These are phyloP conservation scores for Blennius ocellaris DNA, from an alignment of 2,113 vertebrate genomes.

Conservation along the genomic window DNA sequence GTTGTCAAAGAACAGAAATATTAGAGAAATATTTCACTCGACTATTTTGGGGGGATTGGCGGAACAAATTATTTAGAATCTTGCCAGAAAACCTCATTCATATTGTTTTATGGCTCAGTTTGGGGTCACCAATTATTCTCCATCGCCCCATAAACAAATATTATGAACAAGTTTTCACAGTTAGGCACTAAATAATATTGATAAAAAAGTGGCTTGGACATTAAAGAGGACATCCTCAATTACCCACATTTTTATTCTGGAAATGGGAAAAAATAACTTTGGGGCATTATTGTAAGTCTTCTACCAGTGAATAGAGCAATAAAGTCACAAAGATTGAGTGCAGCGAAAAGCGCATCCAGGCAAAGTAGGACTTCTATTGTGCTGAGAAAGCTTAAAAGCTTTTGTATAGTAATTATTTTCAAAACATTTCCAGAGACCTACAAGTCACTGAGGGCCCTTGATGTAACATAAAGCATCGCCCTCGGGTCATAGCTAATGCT, in stretches of 20 bases:
- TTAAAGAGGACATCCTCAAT: neutral
- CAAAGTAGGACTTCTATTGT: conserved; percentile 5
- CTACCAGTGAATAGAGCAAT: neutral
- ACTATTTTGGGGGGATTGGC: too few species aligned
- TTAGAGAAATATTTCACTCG: too few species aligned
- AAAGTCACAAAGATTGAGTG: neutral
- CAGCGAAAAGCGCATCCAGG: neutral
- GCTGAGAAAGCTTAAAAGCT: conserved; percentile 34
- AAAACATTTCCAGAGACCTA: conserved; percentile 13
- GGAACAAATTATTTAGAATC: too few species aligned
- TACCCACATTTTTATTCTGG: neutral
- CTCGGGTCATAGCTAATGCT: conserved; percentile 27
- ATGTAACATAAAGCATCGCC: conserved; percentile 43
- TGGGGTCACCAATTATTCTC: too few species aligned
- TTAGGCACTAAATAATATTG: neutral
- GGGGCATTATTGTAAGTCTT: neutral
- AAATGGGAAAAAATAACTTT: neutral
- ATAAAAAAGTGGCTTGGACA: neutral
- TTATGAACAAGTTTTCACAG: neutral
- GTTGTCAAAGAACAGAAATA: too few species aligned
- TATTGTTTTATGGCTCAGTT: too few species aligned
- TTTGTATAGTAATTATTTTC: conserved; percentile 16
- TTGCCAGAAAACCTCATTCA: too few species aligned
- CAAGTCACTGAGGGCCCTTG: conserved; percentile 1
- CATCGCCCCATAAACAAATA: neutral